Percentiles rank a stretch among this genome's conserved stretches.
Evolutionary conservation across 2,888 invertebrate genomes (phyloP).

Genomic region (Pyralis farinalis): DNA sequence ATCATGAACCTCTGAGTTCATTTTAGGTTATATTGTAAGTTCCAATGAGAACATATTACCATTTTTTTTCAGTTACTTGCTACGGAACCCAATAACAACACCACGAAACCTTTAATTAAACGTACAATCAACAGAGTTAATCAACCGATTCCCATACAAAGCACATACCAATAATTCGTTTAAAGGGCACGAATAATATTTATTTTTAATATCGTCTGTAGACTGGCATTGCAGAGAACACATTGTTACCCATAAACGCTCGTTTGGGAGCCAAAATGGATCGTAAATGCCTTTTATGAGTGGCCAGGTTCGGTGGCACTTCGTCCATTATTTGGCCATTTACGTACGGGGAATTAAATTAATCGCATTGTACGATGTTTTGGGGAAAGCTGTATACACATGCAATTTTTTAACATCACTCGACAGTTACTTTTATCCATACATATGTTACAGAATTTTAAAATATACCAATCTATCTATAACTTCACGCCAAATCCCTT

Average conservation of each 20-base stretch:
- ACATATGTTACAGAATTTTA: no score
- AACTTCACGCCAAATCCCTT: no score
- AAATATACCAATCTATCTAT: no score
- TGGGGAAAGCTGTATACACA: background rate
- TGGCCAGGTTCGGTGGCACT: conserved; percentile 51
- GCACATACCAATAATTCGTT: conserved; percentile 10
- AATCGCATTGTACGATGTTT: conserved; percentile 30
- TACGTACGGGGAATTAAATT: conserved; percentile 55
- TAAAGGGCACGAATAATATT: conserved; percentile 29
- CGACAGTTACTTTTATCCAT: no score
- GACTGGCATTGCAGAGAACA: conserved; percentile 44
- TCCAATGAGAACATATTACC: no score
- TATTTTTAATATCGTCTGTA: conserved; percentile 36
- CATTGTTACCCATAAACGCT: conserved; percentile 52
- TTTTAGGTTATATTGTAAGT: no score
- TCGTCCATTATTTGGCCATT: conserved; percentile 54
- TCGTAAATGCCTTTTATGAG: conserved; percentile 67
- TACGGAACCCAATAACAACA: no score
- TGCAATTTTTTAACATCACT: background rate
- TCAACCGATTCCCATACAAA: conserved; percentile 1
- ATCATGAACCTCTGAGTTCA: no score
- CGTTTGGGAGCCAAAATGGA: conserved; percentile 59
- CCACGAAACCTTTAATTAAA: no score
- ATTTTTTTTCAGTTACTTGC: no score
- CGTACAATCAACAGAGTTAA: background rate